Evolutionary conservation across 2,888 invertebrate species (phyloP).

Genomic region (Sipha maydis): DNA sequence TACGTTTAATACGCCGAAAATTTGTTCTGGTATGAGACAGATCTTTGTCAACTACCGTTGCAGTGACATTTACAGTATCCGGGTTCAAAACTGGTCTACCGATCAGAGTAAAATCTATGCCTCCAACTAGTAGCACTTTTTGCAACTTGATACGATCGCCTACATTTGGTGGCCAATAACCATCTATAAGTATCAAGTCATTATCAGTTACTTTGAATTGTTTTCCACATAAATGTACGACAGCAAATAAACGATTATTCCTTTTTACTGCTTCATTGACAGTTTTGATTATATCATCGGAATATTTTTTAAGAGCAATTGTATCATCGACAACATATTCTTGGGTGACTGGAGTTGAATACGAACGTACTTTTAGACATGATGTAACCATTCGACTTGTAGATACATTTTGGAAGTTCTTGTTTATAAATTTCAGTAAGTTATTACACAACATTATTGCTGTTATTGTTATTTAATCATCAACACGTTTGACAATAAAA

Average conservation of each 20-base stretch:
- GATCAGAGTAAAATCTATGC: slow-evolving; percentile 82
- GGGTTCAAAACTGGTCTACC: slow-evolving; percentile 82
- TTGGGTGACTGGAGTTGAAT: slow-evolving; percentile 15
- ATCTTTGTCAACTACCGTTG: slow-evolving; percentile 70
- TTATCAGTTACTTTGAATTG: slow-evolving; percentile 87
- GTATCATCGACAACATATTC: slow-evolving; percentile 45
- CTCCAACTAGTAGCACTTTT: slow-evolving; percentile 83
- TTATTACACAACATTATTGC: slow-evolving; percentile 41
- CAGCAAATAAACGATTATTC: slow-evolving; percentile 76
- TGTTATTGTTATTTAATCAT: background rate
- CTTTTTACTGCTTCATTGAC: slow-evolving; percentile 18
- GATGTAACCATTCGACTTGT: background rate
- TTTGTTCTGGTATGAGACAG: slow-evolving; percentile 65
- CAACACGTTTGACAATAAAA: background rate
- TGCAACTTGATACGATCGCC: slow-evolving; percentile 84
- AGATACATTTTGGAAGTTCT: slow-evolving; percentile 4
- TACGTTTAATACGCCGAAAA: slow-evolving; percentile 64
- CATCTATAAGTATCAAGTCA: slow-evolving; percentile 85
- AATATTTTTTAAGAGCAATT: background rate
- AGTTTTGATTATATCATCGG: background rate
- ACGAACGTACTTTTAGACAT: background rate
- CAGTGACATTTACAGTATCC: slow-evolving; percentile 79
- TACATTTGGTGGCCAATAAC: slow-evolving; percentile 84
- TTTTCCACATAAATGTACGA: slow-evolving; percentile 82
- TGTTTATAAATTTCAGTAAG: background rate